Conservation (phyloP, 2,113 vertebrate genomes). For the Mus pahari region DNA sequence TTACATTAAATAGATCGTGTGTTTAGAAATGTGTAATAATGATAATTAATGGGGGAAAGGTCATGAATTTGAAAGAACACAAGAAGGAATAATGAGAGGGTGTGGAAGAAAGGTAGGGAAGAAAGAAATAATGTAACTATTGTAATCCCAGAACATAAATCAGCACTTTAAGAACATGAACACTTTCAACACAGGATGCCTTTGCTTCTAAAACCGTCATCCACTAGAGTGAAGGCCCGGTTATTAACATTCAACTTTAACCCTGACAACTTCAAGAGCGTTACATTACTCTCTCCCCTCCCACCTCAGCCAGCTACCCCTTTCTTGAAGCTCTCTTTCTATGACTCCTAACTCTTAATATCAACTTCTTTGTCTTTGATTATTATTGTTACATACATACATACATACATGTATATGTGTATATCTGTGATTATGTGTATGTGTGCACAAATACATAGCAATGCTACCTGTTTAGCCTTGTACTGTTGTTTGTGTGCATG, state of each 20-base stretch:
- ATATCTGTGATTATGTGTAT: background rate
- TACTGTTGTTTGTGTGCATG: background rate
- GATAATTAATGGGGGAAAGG: too few species aligned
- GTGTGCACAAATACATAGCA: background rate
- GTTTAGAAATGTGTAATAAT: background rate
- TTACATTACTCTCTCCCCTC: background rate
- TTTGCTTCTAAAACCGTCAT: background rate
- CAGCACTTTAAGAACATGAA: background rate
- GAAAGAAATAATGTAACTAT: background rate
- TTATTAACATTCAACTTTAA: background rate
- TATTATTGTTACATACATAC: background rate
- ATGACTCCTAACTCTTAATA: too few species aligned
- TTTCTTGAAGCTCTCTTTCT: background rate
- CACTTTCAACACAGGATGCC: background rate
- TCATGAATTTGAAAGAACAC: background rate
- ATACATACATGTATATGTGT: background rate
- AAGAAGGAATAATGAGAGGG: background rate
- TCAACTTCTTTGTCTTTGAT: background rate
- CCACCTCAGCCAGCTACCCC: too few species aligned
- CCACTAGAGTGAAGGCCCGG: fast-evolving
- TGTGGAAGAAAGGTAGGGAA: background rate
- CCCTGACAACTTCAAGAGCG: too few species aligned
- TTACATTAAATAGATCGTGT: background rate
- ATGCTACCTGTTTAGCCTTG: background rate
- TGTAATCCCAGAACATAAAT: background rate